Conservation (phyloP, 2,113 vertebrate species). For the Xiphias gladius region DNA sequence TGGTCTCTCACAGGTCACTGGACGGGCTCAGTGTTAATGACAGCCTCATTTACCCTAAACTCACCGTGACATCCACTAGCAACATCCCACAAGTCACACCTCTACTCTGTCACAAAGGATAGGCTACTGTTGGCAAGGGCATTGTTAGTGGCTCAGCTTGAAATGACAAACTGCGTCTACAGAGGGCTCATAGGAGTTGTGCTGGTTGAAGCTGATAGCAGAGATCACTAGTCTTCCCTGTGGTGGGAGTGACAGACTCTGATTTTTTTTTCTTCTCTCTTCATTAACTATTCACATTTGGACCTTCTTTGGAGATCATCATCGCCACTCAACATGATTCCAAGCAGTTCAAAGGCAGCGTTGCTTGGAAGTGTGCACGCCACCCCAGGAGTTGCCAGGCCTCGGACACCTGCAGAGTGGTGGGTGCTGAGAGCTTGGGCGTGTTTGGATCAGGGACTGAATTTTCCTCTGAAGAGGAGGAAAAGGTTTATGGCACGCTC, state of each 20-base stretch:
- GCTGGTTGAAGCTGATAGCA: slow-evolving; percentile 77
- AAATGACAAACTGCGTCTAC: slow-evolving; percentile 67
- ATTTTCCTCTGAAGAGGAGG: slow-evolving; percentile 87
- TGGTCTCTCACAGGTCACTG: slow-evolving; percentile 74
- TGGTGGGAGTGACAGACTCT: slow-evolving; percentile 66
- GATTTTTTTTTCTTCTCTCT: slow-evolving; percentile 63
- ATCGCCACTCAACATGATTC: slow-evolving; percentile 75
- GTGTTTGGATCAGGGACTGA: slow-evolving; percentile 83
- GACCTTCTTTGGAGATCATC: slow-evolving; percentile 80
- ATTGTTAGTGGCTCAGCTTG: slow-evolving; percentile 70
- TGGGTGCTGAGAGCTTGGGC: slow-evolving; percentile 76
- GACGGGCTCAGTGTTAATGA: slow-evolving; percentile 50
- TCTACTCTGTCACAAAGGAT: slow-evolving; percentile 48
- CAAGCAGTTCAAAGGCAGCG: slow-evolving; percentile 74
- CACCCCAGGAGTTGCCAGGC: slow-evolving; percentile 74
- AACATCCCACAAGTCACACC: slow-evolving; percentile 56
- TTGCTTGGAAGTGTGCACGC: slow-evolving; percentile 76
- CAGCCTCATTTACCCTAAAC: slow-evolving; percentile 66
- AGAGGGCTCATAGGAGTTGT: slow-evolving; percentile 59
- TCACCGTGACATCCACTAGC: slow-evolving; percentile 52
- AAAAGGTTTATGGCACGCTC: slow-evolving; percentile 88
- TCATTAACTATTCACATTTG: slow-evolving; percentile 83
- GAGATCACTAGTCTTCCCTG: slow-evolving; percentile 65
- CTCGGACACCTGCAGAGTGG: slow-evolving; percentile 72
- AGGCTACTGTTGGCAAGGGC: slow-evolving; percentile 53